Base-by-base conservation (phyloP, 30 jellyfish, hydroid and myxozoan genomes). In the Chrysaora quinquecirrha region DNA sequence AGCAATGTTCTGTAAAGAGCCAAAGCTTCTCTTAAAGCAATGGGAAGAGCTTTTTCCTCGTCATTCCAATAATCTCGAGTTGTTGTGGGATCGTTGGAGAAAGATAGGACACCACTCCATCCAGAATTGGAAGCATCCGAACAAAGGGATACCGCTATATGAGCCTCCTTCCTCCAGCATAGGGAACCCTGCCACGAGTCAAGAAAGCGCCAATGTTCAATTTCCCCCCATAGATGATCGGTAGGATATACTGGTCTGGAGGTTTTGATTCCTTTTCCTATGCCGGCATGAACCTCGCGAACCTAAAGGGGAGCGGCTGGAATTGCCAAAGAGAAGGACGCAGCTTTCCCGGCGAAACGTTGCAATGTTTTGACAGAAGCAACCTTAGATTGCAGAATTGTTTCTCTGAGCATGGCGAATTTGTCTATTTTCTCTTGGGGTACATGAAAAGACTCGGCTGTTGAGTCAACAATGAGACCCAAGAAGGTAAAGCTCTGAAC, bases 101-200 rank as follows among this genome's bases (percentile, higher is more conserved):
- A 43, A 43, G 58, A 43, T 16, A 43, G 58, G 58, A 43, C 58
- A 43, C 58, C 58, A 43, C 58, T 16, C 58, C 58, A 43, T 43
- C 58, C 58, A 43, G 58, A 43, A 16, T 43, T 43, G 58, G 58
- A 43, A 43, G 9, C 58, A 43, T 43, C 58, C 58, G 58, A 43
- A 16, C 58, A 43, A 16, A 43, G 58, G 58, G 58, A 6, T 43
- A 43, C 58, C 16, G 58, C 58, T 9, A 43, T n/a, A n/a, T 43
- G 58, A 16, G 58, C 33, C 73, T 61, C 73, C 34, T 61, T 32
- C 24, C 73, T 61, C 73, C 73, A 61, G 33, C 20, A 32, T n/a
- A 61, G 33, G 18, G 33, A 1, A 24, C 73, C 73, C 14, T 61
- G 35, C 73, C 33, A 61, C 14, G 73, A 61, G 33, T 61, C 73